These are phyloP conservation scores for Isaurus tuberculatus DNA, from an alignment of 92 coral and sea anemone genomes.

Conservation along the genomic window DNA sequence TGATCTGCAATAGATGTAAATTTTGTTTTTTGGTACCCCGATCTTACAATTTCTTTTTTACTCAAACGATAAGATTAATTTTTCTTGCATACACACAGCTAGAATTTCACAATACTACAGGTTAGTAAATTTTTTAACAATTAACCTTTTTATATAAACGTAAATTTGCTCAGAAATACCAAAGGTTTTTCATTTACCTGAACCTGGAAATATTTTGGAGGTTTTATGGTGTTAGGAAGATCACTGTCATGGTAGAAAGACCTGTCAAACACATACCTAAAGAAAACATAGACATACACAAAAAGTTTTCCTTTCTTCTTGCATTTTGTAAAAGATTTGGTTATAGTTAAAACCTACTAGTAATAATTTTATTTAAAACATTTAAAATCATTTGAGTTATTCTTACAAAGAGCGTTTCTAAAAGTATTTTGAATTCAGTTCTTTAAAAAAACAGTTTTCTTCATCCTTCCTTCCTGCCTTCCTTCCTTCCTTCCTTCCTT, in stretches of 20 bases:
- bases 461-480: not conserved
- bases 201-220: conserved; percentile 59
- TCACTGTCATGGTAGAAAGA: conserved; percentile 62
- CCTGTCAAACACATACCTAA: conserved; percentile 75
- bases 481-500: not conserved
- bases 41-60: not conserved
- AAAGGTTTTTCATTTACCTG: not conserved
- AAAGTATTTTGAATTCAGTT: not conserved
- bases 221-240: conserved; percentile 62
- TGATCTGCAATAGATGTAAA: too few species aligned
- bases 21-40: not conserved
- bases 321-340: too few species aligned
- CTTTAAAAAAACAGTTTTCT: not conserved
- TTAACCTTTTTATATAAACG: too few species aligned
- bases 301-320: not conserved
- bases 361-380: too few species aligned
- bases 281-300: not conserved
- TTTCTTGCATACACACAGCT: too few species aligned
- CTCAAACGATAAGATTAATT: too few species aligned
- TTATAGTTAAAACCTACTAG: too few species aligned
- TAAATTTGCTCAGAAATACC: too few species aligned
- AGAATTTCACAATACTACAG: too few species aligned
- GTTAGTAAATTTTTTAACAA: too few species aligned
- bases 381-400: too few species aligned
- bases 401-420: too few species aligned